Percentiles rank a stretch among this genome's conserved stretches.
Conservation (phyloP, 2,888 invertebrate species). For the Leptopilina myrica region DNA sequence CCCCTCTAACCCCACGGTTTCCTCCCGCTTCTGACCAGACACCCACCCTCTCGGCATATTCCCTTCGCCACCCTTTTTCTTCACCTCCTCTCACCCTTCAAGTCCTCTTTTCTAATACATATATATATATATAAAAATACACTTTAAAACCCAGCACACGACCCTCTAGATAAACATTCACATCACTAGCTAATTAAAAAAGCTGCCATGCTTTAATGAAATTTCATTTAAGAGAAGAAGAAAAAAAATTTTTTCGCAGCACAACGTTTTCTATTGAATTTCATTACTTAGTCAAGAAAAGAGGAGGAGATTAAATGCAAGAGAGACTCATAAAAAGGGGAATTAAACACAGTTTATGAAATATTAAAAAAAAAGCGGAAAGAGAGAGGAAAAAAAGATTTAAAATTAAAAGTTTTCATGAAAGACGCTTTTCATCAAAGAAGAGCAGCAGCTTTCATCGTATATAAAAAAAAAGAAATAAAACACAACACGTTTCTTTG, state of each 20-base stretch:
- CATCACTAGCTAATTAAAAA: slow-evolving; percentile 35
- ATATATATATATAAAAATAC: not conserved
- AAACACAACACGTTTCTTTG: too few relatives aligned
- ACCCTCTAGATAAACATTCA: slow-evolving; percentile 31
- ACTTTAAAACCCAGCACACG: slow-evolving; percentile 3
- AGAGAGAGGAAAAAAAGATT: too few relatives aligned
- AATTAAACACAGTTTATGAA: too few relatives aligned
- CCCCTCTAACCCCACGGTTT: slow-evolving; percentile 40
- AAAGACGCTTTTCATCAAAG: too few relatives aligned
- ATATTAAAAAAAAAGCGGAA: too few relatives aligned
- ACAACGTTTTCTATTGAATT: not conserved
- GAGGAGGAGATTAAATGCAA: not conserved
- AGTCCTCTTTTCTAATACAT: slow-evolving; percentile 1
- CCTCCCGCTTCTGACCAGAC: slow-evolving; percentile 40
- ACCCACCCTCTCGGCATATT: slow-evolving; percentile 31
- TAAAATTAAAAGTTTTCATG: too few relatives aligned
- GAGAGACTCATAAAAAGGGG: too few relatives aligned
- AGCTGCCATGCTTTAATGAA: not conserved
- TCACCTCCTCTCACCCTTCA: slow-evolving; percentile 27
- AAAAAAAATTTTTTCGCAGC: not conserved
- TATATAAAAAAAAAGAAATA: too few relatives aligned
- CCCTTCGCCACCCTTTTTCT: slow-evolving; percentile 29
- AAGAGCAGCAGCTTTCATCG: too few relatives aligned
- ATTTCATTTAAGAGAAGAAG: not conserved
- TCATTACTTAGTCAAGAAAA: not conserved